Percentiles rank a stretch among this genome's conserved stretches.
phyloP scores from a whole-genome alignment of 2,888 invertebrate genomes.

The Hermodice carunculata region DNA sequence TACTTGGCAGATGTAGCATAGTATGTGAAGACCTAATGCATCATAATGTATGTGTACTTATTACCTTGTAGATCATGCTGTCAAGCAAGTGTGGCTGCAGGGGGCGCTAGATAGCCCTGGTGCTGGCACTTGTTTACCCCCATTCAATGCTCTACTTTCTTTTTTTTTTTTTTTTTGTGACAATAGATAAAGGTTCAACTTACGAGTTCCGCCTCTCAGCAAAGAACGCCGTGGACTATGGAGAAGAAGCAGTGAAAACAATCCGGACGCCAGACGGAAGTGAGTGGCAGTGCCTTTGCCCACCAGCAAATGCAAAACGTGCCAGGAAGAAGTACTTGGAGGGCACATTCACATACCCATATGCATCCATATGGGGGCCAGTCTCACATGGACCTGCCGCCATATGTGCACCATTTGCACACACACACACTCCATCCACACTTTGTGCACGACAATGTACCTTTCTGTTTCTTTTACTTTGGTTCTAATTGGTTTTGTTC shows the following conservation, averaged over 20 bases:
- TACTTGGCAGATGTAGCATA: too few species aligned
- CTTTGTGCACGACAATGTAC: not conserved
- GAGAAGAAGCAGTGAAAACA: conserved; percentile 92
- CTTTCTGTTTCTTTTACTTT: conserved; percentile 5
- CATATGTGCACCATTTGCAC: too few species aligned
- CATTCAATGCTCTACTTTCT: too few species aligned
- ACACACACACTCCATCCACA: not conserved
- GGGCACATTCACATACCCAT: conserved; percentile 14
- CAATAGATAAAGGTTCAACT: conserved; percentile 71
- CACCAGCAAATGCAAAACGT: conserved; percentile 47
- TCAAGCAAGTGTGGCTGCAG: too few species aligned
- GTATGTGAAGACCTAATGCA: too few species aligned
- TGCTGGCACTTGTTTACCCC: too few species aligned
- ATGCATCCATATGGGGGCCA: too few species aligned
- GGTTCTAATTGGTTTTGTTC: not conserved
- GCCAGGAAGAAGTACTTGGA: not conserved
- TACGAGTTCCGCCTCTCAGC: conserved; percentile 98
- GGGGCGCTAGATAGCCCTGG: too few species aligned
- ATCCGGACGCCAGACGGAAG: conserved; percentile 96
- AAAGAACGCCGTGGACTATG: conserved; percentile 93
- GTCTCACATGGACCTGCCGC: too few species aligned
- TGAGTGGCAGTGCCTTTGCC: conserved; percentile 23
- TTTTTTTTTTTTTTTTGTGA: too few species aligned
- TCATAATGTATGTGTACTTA: too few species aligned
- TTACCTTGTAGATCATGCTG: too few species aligned